Base-by-base conservation (phyloP, 2,888 invertebrate species). In the Callinectes sapidus region DNA sequence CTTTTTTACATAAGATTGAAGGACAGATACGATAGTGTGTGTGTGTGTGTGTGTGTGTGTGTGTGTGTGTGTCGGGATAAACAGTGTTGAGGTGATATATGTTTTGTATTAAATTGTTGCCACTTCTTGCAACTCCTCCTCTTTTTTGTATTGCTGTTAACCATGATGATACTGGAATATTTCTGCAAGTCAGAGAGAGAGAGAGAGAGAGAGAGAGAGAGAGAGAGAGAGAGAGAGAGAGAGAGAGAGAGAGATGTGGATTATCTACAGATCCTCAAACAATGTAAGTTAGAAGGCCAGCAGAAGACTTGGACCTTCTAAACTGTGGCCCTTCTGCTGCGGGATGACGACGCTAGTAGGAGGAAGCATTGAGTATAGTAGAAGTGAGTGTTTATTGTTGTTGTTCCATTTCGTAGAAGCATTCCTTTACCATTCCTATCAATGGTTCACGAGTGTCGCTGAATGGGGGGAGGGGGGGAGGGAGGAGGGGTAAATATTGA, bases 151-250 rank as follows among this genome's bases (percentile, higher is more conserved):
- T 48, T 48, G 48, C 10, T 48, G 6, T 48, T 61, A 61, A 18
- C 61, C 61, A 18, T 61, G 61, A 61, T 61, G 61, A 61, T 61
- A 18, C 23, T 61, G 61, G 18, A 61, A 61, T 61, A 61, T 61
- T 61, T 61, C 2, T 61, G 61, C 61, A 61, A 61, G 61, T 61
- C 61, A 61, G 61, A 61, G 61, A 61, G 61, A 61, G 61, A 61
- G 61, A 61, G 61, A 61, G 61, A 61, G 61, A 61, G 61, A 61
- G 61, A 61, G 61, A 61, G 61, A 61, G 61, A 61, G 61, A 61
- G 61, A 61, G 61, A 86, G 86, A 86, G 86, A 86, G 86, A 86
- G 86, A 86, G 86, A 86, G 86, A 86, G n/a, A n/a, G n/a, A n/a
- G n/a, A n/a, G 85, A 85, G 85, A 85, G 85, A 85, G 28, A 85